phyloP scores from a whole-genome alignment of 2,888 invertebrate genomes.

The Leptinotarsa peninsularis region DNA sequence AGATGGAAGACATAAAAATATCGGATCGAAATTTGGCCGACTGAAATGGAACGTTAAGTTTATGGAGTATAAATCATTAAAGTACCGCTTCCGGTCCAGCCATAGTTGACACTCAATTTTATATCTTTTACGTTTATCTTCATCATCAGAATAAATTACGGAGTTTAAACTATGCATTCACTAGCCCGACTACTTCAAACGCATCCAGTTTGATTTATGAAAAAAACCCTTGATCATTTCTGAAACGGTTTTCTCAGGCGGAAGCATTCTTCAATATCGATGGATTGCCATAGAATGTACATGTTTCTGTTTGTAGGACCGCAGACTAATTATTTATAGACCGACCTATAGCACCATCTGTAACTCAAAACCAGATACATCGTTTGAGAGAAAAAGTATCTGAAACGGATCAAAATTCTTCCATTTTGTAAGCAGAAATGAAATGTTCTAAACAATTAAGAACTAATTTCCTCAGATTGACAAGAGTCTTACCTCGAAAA shows the following conservation, averaged over 20 bases:
- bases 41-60: neutral
- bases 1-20: neutral
- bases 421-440: too few relatives aligned
- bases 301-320: neutral
- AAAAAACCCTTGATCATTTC: conserved; percentile 9
- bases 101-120: conserved; percentile 10
- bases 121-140: conserved; percentile 11
- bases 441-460: too few relatives aligned
- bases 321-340: neutral
- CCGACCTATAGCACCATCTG: too few relatives aligned
- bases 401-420: too few relatives aligned
- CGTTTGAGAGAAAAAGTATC: too few relatives aligned
- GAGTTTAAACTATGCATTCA: neutral
- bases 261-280: neutral
- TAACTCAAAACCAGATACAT: too few relatives aligned
- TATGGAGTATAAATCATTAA: neutral
- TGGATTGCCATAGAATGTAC: neutral
- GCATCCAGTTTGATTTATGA: conserved; percentile 10
- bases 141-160: conserved; percentile 12
- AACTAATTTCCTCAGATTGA: too few relatives aligned
- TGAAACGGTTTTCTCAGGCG: neutral
- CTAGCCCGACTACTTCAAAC: neutral
- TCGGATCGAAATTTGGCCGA: neutral
- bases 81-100: neutral
- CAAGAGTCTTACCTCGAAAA: too few relatives aligned